phyloP scores from a whole-genome alignment of 2,113 vertebrate species.

The Orycteropus afer region DNA sequence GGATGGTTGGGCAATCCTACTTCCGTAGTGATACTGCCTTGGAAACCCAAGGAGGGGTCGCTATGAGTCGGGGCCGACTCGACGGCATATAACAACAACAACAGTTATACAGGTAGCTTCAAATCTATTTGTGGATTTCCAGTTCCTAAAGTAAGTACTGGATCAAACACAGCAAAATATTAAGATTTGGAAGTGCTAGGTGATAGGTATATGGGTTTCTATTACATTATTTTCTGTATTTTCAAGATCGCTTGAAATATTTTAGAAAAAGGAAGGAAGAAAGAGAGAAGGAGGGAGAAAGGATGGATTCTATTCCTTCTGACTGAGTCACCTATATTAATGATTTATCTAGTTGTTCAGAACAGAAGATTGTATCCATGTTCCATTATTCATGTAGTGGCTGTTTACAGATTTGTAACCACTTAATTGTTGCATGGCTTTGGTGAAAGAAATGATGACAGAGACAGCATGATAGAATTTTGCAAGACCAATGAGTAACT shows the following conservation, averaged over 20 bases:
- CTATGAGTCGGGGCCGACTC: too few species aligned
- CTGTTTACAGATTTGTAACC: background rate
- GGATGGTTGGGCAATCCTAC: too few species aligned
- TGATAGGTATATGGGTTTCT: background rate
- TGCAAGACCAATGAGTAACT: too few species aligned
- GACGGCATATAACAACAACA: too few species aligned
- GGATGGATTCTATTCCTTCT: background rate
- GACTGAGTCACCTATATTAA: background rate
- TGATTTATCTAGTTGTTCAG: background rate
- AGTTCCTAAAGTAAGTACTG: background rate
- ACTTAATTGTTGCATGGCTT: background rate
- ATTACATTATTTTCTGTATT: background rate
- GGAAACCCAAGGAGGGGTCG: too few species aligned
- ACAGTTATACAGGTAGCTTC: background rate
- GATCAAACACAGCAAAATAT: background rate
- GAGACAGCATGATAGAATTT: too few species aligned
- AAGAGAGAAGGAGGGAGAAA: rapidly evolving
- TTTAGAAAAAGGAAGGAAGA: background rate
- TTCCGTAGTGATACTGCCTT: too few species aligned
- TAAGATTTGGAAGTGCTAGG: background rate
- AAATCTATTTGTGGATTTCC: background rate
- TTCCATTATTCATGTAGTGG: background rate
- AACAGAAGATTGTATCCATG: background rate
- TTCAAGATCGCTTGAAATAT: background rate
- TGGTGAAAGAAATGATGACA: too few species aligned